Evolutionary conservation across 2,888 invertebrate species (phyloP).

Genomic region (Ormyrus rosae): DNA sequence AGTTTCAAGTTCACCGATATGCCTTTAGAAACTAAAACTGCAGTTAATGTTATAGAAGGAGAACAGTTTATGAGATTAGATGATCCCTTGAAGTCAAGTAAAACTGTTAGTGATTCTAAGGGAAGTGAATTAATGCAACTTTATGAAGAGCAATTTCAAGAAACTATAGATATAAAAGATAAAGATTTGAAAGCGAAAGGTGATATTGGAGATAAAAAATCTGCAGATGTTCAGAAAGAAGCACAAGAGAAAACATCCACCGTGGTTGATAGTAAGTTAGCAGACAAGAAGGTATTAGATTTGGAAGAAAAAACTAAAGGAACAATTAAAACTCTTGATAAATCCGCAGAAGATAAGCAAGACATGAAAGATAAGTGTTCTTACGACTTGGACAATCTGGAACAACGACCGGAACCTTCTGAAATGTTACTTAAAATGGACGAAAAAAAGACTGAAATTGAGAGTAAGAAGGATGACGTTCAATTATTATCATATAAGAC

Average conservation of each 20-base stretch:
- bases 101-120: neutral
- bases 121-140: constrained; percentile 38
- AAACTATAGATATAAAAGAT: constrained; percentile 20
- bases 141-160: constrained; percentile 48
- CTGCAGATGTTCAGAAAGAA: neutral
- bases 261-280: neutral
- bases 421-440: constrained; percentile 54
- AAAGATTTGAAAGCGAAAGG: neutral
- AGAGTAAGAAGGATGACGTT: constrained; percentile 69
- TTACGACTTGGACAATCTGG: constrained; percentile 43
- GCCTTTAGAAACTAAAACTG: constrained; percentile 54
- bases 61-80: constrained; percentile 48
- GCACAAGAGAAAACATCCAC: neutral
- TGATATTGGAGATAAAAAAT: constrained; percentile 7
- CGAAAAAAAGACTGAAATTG: constrained; percentile 77
- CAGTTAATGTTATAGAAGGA: constrained; percentile 51
- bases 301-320: neutral
- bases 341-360: neutral
- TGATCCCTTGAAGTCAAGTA: constrained; percentile 26
- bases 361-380: constrained; percentile 43
- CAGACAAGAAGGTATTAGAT: neutral
- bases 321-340: neutral
- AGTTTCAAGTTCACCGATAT: constrained; percentile 10
- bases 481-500: constrained; percentile 52
- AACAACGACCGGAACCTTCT: constrained; percentile 43